Evolutionary conservation across 2,797 vertebrate genomes (phyloP).

Genomic region (Hoplostethus atlanticus): DNA sequence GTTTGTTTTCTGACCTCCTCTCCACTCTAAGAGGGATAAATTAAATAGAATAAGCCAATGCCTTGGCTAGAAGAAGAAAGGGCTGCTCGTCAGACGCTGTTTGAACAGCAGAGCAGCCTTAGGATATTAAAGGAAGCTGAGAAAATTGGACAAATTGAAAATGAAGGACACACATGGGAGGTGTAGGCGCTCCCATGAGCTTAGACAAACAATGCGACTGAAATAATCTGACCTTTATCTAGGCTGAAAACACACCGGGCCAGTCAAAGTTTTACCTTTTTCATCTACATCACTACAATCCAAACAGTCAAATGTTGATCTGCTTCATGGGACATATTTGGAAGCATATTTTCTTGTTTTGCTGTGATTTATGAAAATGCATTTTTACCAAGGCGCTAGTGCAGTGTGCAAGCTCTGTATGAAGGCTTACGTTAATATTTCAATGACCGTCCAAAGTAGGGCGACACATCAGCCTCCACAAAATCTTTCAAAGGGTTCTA

Average conservation of each 20-base stretch:
- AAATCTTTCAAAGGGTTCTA: no score
- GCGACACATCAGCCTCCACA: no score
- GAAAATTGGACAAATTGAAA: conserved; percentile 65
- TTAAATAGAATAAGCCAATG: conserved; percentile 65
- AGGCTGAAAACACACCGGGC: background rate
- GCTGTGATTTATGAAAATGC: no score
- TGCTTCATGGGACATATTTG: no score
- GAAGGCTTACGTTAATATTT: no score
- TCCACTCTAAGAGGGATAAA: conserved; percentile 47
- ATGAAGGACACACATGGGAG: conserved; percentile 58
- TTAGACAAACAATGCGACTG: conserved; percentile 4
- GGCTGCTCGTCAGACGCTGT: conserved; percentile 59
- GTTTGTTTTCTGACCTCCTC: conserved; percentile 42
- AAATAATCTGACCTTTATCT: conserved; percentile 33
- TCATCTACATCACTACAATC: background rate
- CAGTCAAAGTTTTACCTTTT: background rate
- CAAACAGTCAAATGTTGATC: no score
- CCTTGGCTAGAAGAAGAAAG: conserved; percentile 49
- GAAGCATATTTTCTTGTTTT: no score
- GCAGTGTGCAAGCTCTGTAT: no score
- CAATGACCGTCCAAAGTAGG: no score
- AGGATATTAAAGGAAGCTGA: conserved; percentile 60
- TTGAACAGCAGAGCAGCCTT: conserved; percentile 62
- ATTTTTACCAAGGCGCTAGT: no score
- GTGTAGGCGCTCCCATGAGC: conserved; percentile 1